Percentiles rank a stretch among this genome's conserved stretches.
Conservation (phyloP, 92 coral and sea anemone genomes). For the Pocillopora meandrina region DNA sequence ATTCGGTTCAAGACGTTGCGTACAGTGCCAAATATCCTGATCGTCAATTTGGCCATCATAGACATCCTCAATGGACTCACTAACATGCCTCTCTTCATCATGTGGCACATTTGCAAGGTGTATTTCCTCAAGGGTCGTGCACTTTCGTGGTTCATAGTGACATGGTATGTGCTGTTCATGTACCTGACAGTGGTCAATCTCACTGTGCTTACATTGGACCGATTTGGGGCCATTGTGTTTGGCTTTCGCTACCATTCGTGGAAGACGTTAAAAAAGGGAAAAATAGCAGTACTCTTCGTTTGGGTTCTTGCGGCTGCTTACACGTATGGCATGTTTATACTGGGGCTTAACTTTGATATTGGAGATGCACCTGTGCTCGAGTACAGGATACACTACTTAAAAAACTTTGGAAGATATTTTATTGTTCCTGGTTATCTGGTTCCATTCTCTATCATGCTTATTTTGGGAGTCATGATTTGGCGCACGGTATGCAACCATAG, state of each 20-base stretch:
- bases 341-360: conserved; percentile 58
- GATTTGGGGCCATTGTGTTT: conserved; percentile 81
- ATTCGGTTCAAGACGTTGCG: conserved; percentile 72
- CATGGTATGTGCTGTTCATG: conserved; percentile 49
- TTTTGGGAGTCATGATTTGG: conserved; percentile 66
- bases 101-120: conserved; percentile 74
- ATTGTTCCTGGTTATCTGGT: conserved; percentile 71
- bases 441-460: conserved; percentile 64
- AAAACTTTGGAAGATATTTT: conserved; percentile 70
- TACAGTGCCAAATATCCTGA: conserved; percentile 79
- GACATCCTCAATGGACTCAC: conserved; percentile 69
- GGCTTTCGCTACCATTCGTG: conserved; percentile 74
- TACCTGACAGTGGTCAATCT: conserved; percentile 67
- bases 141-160: conserved; percentile 53
- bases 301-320: conserved; percentile 64
- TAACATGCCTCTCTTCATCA: conserved; percentile 74
- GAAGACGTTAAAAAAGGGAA: conserved; percentile 76
- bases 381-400: conserved; percentile 66
- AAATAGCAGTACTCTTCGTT: conserved; percentile 44
- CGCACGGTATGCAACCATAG: conserved; percentile 50
- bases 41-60: conserved; percentile 68
- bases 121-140: conserved; percentile 53
- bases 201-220: conserved; percentile 74
- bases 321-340: conserved; percentile 62
- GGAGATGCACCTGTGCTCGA: conserved; percentile 69